Percentiles rank a stretch among this genome's conserved stretches.
Evolutionary conservation across 2,113 vertebrate genomes (phyloP).

Genomic region (Notarius lentiginosus): DNA sequence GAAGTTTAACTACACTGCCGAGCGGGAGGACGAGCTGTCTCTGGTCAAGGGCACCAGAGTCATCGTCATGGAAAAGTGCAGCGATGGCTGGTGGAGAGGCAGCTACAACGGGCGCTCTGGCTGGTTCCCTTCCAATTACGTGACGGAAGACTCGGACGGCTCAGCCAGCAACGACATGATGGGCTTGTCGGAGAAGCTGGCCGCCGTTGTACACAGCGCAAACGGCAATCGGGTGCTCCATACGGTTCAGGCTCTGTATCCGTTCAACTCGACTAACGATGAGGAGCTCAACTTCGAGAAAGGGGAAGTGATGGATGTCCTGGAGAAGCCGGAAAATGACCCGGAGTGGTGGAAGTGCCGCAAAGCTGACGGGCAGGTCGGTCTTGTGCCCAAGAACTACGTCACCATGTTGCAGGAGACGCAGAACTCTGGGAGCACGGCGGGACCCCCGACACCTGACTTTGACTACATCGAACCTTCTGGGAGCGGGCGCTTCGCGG

Average conservation of each 20-base stretch:
- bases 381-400: constrained; percentile 90
- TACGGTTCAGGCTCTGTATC: constrained; percentile 88
- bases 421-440: constrained; percentile 68
- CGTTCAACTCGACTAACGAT: constrained; percentile 85
- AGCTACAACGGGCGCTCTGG: constrained; percentile 83
- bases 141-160: constrained; percentile 84
- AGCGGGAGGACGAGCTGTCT: constrained; percentile 87
- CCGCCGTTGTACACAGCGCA: constrained; percentile 78
- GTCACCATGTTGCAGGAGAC: constrained; percentile 83
- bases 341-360: constrained; percentile 93
- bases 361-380: constrained; percentile 84
- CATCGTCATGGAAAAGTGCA: constrained; percentile 92
- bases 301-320: constrained; percentile 88
- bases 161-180: constrained; percentile 78
- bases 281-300: constrained; percentile 92
- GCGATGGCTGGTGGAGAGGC: constrained; percentile 91
- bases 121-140: constrained; percentile 92
- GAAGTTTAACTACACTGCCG: constrained; percentile 88
- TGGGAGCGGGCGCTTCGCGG: constrained; percentile 81
- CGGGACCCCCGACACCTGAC: constrained; percentile 82
- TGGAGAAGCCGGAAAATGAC: constrained; percentile 91
- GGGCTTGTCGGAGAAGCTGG: constrained; percentile 82
- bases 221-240: constrained; percentile 81
- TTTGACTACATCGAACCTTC: constrained; percentile 89
- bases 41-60: constrained; percentile 87